Base-by-base conservation (phyloP, 2,888 invertebrate species). In the Zaprionus obscuricornis region DNA sequence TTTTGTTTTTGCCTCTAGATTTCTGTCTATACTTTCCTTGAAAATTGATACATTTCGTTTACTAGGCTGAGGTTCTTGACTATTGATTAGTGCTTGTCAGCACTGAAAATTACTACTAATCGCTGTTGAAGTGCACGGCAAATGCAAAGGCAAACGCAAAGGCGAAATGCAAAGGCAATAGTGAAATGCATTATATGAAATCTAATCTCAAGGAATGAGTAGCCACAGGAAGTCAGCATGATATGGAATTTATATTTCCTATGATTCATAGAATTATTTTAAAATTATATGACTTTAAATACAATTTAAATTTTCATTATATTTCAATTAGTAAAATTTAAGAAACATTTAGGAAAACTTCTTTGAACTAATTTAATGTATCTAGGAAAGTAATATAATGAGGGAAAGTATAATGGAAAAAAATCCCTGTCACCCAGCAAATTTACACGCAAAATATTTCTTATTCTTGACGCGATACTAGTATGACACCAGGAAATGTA, bases 21-120 rank as follows among this genome's bases (percentile, higher is more conserved):
- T 69, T 59, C 34, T 24, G 37, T 2, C 37, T 39, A 45, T 57
- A 62, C 58, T 43, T 40, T 46, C 20, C 42, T 40, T 33, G 57
- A 74, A 66, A 62, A 73, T 64, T 50, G 54, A 68, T 63, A 74
- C 73, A 69, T 77, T 68, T 74, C 60, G 54, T 52, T 34, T 50
- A 1, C 16, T 14, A 13, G 17, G 27, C 34, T 29, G 17, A 8
- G 27, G 29, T 22, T 29, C 29, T 26, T 29, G 39, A 49, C 73
- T 66, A 75, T 73, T 83, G 81, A 78, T 79, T 83, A 83, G 62
- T 60, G 81, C 76, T 63, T 75, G 77, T 72, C 79, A 83, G 64
- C 72, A 64, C 24, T 37, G 55, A 46, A 72, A 79, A 77, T 75
- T 72, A 73, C 67, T 63, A 60, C 55, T 60, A 66, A 66, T 67